phyloP scores from a whole-genome alignment of 1,140 invertebrate genomes.

The Eueides isabella region DNA sequence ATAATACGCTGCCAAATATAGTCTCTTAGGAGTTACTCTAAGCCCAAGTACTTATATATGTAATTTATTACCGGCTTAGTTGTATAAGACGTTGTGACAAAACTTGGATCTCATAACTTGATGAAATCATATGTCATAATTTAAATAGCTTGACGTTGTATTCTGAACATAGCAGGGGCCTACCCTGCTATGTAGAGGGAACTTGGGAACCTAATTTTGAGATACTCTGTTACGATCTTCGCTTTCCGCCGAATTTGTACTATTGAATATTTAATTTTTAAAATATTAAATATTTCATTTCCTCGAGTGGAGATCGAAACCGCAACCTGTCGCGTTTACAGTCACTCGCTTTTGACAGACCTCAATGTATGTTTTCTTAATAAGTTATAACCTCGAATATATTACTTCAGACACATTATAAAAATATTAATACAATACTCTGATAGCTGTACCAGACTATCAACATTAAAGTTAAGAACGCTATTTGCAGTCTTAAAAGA shows the following conservation, averaged over 20 bases:
- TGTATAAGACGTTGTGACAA: conserved; percentile 11
- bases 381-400: no score
- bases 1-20: not conserved
- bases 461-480: conserved; percentile 11
- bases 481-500: not conserved
- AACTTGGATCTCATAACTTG: conserved; percentile 11
- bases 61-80: conserved; percentile 18
- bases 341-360: no score
- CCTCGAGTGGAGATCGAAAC: no score
- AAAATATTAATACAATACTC: not conserved
- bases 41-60: conserved; percentile 13
- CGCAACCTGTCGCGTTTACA: no score
- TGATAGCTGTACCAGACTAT: not conserved
- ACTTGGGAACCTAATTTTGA: no score
- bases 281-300: no score
- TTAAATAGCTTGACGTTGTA: not conserved
- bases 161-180: no score
- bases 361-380: no score
- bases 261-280: no score
- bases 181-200: no score
- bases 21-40: conserved; percentile 11
- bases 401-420: not conserved
- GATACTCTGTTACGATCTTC: no score
- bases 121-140: conserved; percentile 6
- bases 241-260: no score